Evolutionary conservation across 2,888 invertebrate species (phyloP).

Genomic region (Desoria tigrina): DNA sequence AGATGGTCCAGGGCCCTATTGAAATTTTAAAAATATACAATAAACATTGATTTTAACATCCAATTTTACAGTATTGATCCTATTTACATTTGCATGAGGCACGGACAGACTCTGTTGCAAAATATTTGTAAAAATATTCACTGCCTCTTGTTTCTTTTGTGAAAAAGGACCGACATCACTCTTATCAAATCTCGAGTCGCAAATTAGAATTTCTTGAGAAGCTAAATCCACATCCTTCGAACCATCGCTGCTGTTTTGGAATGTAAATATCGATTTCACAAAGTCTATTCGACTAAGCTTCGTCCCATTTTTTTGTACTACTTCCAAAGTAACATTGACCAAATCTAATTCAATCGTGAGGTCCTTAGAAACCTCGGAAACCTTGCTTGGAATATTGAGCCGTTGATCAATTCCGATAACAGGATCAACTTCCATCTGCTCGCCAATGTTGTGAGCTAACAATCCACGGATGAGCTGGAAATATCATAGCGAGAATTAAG

Average conservation of each 20-base stretch:
- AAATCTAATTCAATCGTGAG: slow-evolving; percentile 73
- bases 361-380: slow-evolving; percentile 16
- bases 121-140: slow-evolving; percentile 84
- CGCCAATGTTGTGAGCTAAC: slow-evolving; percentile 85
- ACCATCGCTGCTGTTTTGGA: slow-evolving; percentile 83
- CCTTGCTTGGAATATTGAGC: background rate
- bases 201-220: slow-evolving; percentile 82
- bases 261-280: slow-evolving; percentile 80
- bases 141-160: slow-evolving; percentile 56
- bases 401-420: background rate
- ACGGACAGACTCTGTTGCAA: slow-evolving; percentile 66
- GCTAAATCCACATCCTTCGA: slow-evolving; percentile 90
- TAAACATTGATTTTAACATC: background rate
- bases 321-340: slow-evolving; percentile 78
- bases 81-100: background rate
- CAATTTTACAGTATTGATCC: background rate
- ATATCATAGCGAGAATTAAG: slow-evolving; percentile 5
- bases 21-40: background rate
- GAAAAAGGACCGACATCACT: background rate
- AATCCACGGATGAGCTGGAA: slow-evolving; percentile 73
- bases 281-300: slow-evolving; percentile 85
- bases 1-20: background rate
- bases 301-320: slow-evolving; percentile 58
- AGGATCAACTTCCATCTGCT: slow-evolving; percentile 61
- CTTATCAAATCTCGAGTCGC: slow-evolving; percentile 67